phyloP scores from a whole-genome alignment of 2,888 invertebrate genomes.

The Drosophila demipolita region DNA sequence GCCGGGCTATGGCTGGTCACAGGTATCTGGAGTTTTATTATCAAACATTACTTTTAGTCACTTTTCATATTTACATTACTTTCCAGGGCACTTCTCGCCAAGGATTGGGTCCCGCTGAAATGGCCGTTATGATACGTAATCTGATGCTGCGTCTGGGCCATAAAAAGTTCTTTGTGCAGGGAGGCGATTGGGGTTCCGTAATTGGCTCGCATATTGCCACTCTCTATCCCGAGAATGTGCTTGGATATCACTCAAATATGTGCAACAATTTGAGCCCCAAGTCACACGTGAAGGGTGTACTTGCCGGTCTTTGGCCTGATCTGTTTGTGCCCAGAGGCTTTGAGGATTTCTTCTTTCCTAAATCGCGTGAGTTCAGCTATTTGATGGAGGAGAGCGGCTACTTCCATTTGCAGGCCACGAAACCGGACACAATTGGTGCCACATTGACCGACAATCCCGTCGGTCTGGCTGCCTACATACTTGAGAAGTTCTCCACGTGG shows the following conservation, averaged over 20 bases:
- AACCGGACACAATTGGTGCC: slow-evolving; percentile 93
- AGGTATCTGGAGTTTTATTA: slow-evolving; percentile 75
- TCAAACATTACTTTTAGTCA: neutral
- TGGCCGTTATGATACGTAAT: slow-evolving; percentile 87
- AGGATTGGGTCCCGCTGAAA: slow-evolving; percentile 85
- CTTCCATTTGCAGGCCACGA: slow-evolving; percentile 93
- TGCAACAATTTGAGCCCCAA: slow-evolving; percentile 83
- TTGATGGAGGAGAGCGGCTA: slow-evolving; percentile 87
- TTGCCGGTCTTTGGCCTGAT: slow-evolving; percentile 87
- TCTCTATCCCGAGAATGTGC: slow-evolving; percentile 87
- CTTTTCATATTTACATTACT: neutral
- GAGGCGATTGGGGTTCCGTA: slow-evolving; percentile 93
- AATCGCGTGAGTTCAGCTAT: slow-evolving; percentile 67
- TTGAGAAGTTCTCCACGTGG: slow-evolving; percentile 94
- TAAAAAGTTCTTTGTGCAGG: slow-evolving; percentile 89
- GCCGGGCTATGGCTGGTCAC: slow-evolving; percentile 85
- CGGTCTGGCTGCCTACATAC: slow-evolving; percentile 94
- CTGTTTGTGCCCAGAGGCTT: slow-evolving; percentile 86
- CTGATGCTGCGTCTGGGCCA: slow-evolving; percentile 89
- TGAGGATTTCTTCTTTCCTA: slow-evolving; percentile 86
- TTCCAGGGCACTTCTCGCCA: slow-evolving; percentile 84
- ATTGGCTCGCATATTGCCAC: slow-evolving; percentile 88
- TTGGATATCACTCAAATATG: slow-evolving; percentile 89
- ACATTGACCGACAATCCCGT: slow-evolving; percentile 87
- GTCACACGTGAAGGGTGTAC: slow-evolving; percentile 83